Evolutionary conservation across 2,888 invertebrate genomes (phyloP).

Genomic region (Acleris sparsana): DNA sequence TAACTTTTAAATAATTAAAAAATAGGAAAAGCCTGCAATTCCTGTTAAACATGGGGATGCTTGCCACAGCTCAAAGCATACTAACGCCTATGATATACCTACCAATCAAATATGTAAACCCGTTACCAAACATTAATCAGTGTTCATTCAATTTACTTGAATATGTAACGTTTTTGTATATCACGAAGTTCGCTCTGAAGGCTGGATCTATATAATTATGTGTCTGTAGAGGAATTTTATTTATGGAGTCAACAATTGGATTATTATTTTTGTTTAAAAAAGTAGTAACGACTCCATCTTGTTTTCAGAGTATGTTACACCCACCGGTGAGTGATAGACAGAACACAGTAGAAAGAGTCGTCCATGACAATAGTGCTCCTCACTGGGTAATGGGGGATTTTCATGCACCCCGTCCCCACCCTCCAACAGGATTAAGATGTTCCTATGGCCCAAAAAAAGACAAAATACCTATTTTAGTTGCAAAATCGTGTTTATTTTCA

Average conservation of each 20-base stretch:
- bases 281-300: conserved; percentile 83
- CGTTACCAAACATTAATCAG: not conserved
- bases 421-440: too few species aligned
- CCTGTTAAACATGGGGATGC: too few species aligned
- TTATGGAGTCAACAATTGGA: conserved; percentile 78
- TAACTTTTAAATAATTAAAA: too few species aligned
- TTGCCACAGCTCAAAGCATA: too few species aligned
- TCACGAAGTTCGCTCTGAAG: not conserved
- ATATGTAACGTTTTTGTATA: not conserved
- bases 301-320: conserved; percentile 83
- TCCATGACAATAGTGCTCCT: conserved; percentile 35
- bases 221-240: conserved; percentile 62
- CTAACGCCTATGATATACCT: too few species aligned
- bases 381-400: not conserved
- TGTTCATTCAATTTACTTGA: conserved; percentile 2
- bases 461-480: too few species aligned
- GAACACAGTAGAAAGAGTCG: conserved; percentile 65
- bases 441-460: too few species aligned
- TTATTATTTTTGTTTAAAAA: conserved; percentile 58
- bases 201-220: conserved; percentile 34
- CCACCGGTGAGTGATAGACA: conserved; percentile 81
- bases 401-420: too few species aligned
- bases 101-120: too few species aligned
- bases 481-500: too few species aligned
- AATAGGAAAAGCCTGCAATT: too few species aligned